These are phyloP conservation scores for Solen grandis DNA, from an alignment of 1,140 invertebrate species.

Conservation along the genomic window DNA sequence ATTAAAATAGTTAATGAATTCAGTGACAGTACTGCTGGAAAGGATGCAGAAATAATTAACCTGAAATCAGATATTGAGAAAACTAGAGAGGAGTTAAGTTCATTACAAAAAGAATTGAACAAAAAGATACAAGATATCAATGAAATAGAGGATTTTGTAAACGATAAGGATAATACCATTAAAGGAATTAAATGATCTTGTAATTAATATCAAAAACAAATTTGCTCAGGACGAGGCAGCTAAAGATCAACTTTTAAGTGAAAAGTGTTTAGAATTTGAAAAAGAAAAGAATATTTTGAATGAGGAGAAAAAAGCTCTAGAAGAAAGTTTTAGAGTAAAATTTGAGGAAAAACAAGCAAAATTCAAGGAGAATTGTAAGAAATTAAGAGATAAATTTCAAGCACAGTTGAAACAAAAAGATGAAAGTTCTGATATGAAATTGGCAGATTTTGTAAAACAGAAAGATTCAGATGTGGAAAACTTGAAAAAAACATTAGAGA, in stretches of 20 bases:
- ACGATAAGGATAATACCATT: constrained; percentile 28
- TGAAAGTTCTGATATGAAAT: constrained; percentile 66
- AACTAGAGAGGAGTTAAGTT: constrained; percentile 13
- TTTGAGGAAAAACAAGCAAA: constrained; percentile 71
- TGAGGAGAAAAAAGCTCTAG: constrained; percentile 58
- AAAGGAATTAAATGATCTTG: not conserved
- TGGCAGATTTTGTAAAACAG: constrained; percentile 65
- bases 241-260: constrained; percentile 36
- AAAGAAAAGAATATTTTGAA: constrained; percentile 18
- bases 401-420: constrained; percentile 75
- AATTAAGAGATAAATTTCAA: constrained; percentile 74
- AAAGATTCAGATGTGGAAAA: constrained; percentile 69
- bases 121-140: constrained; percentile 51
- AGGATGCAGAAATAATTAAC: constrained; percentile 55
- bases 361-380: constrained; percentile 69
- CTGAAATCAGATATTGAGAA: constrained; percentile 40
- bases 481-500: constrained; percentile 64
- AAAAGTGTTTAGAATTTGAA: constrained; percentile 35
- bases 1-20: constrained; percentile 6
- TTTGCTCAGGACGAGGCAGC: constrained; percentile 39
- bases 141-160: not conserved
- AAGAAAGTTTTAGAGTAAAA: constrained; percentile 69
- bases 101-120: constrained; percentile 36
- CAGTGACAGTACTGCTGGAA: constrained; percentile 46
- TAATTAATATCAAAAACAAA: constrained; percentile 30